These are phyloP conservation scores for Leptinotarsa tumamoca DNA, from an alignment of 2,888 invertebrate species.

Conservation along the genomic window DNA sequence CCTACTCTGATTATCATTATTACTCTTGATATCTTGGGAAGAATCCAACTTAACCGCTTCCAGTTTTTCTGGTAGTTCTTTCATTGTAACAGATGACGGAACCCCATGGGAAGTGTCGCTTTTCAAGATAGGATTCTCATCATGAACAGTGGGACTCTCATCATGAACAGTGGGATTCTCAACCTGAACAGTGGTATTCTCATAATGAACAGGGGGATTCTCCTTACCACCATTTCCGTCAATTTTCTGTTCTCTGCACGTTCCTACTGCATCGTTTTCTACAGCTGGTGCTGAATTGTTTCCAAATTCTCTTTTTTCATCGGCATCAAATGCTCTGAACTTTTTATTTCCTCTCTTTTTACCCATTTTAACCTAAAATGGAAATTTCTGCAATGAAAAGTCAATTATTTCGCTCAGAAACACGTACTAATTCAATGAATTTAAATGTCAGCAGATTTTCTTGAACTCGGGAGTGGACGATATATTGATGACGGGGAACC, in stretches of 20 bases:
- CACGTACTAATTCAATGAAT: not conserved
- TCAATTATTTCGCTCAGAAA: not conserved
- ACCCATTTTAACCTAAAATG: conserved; percentile 21
- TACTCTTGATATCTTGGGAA: too few species aligned
- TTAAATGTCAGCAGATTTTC: not conserved
- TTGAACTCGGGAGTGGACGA: not conserved
- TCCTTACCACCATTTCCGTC: not conserved
- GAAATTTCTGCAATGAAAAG: not conserved
- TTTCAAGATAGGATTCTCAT: too few species aligned
- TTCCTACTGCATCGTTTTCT: not conserved
- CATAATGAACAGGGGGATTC: not conserved
- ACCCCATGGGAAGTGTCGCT: too few species aligned
- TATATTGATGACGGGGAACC: conserved; percentile 10
- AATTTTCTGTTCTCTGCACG: not conserved
- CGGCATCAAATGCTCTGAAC: not conserved
- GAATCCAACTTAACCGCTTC: too few species aligned
- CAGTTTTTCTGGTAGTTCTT: too few species aligned
- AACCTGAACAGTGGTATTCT: not conserved
- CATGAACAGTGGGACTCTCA: too few species aligned
- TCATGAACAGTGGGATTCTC: too few species aligned
- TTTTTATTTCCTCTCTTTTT: conserved; percentile 7
- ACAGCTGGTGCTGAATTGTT: not conserved
- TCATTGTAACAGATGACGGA: too few species aligned
- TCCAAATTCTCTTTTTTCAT: not conserved
- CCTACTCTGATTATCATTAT: too few species aligned